Percentiles rank a stretch among this genome's conserved stretches.
These are phyloP conservation scores for Trachemys scripta DNA, from an alignment of 2,113 vertebrate genomes.

Conservation along the genomic window DNA sequence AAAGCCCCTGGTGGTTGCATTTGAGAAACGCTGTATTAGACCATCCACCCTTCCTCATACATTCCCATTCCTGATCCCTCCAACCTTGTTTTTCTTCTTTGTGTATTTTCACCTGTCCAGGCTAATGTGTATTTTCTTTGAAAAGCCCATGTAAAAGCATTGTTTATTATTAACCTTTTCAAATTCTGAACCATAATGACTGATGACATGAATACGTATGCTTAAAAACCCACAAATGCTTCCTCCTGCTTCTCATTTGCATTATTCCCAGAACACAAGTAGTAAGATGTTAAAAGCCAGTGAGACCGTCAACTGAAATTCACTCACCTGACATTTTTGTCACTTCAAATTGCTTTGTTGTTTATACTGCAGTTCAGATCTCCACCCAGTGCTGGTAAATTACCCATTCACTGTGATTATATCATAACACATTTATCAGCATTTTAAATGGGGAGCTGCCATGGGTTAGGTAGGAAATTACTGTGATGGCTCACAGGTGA, in stretches of 20 bases:
- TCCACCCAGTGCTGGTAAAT: constrained; percentile 69
- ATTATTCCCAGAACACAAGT: constrained; percentile 54
- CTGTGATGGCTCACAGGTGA: constrained; percentile 56
- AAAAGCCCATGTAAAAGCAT: not conserved
- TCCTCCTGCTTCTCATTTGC: constrained; percentile 54
- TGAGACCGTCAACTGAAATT: constrained; percentile 59
- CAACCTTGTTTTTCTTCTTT: not conserved
- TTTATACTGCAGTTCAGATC: constrained; percentile 63
- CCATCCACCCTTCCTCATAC: not conserved
- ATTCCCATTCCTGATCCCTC: not conserved
- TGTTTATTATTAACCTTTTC: constrained; percentile 56
- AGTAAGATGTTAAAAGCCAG: constrained; percentile 67
- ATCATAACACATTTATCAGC: constrained; percentile 72
- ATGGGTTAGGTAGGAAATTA: constrained; percentile 64
- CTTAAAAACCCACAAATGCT: not conserved
- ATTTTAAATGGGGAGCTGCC: constrained; percentile 67
- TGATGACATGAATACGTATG: constrained; percentile 47
- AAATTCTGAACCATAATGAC: constrained; percentile 52
- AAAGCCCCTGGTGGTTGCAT: too few relatives aligned
- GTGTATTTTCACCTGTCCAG: not conserved
- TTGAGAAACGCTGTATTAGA: too few relatives aligned
- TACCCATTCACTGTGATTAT: constrained; percentile 63
- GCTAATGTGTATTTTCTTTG: fast-evolving
- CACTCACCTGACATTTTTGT: constrained; percentile 62
- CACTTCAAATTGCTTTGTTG: constrained; percentile 68